Percentiles rank a stretch among this genome's conserved stretches.
These are phyloP conservation scores for Axinella damicornis DNA, from an alignment of 37 sponge, comb jelly and placozoan species.

Conservation along the genomic window DNA sequence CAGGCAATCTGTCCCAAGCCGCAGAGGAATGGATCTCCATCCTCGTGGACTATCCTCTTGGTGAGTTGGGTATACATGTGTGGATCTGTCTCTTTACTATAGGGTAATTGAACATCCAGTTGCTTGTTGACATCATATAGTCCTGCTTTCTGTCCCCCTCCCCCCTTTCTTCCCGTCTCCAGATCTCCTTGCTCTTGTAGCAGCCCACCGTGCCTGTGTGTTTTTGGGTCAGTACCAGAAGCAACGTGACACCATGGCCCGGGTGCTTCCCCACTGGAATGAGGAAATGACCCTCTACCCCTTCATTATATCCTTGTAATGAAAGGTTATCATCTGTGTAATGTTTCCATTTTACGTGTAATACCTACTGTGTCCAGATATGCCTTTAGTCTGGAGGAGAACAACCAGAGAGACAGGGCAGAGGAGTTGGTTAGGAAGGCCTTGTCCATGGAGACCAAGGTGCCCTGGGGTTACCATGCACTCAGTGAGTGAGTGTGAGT, in stretches of 20 bases:
- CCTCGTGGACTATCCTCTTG: constrained; percentile 17
- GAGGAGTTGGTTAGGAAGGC: constrained; percentile 39
- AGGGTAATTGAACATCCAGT: too few relatives aligned
- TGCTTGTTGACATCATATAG: too few relatives aligned
- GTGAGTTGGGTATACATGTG: too few relatives aligned
- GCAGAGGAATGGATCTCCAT: constrained; percentile 9
- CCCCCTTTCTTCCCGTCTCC: too few relatives aligned
- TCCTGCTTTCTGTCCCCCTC: too few relatives aligned
- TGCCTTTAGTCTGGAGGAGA: constrained; percentile 46
- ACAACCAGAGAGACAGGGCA: constrained; percentile 27
- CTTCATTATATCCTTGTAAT: constrained; percentile 44
- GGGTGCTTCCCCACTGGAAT: constrained; percentile 42
- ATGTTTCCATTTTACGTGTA: background rate
- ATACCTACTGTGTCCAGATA: constrained; percentile 8
- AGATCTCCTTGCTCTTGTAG: too few relatives aligned
- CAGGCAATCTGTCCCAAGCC: constrained; percentile 35
- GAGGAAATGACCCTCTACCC: constrained; percentile 40
- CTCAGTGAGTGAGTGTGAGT: constrained; percentile 35
- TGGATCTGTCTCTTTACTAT: too few relatives aligned
- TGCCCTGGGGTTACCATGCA: constrained; percentile 43
- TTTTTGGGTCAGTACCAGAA: too few relatives aligned
- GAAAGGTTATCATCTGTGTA: background rate
- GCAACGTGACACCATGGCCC: too few relatives aligned
- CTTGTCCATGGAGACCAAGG: constrained; percentile 13
- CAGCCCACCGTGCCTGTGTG: too few relatives aligned